Base-by-base conservation (phyloP, 1,140 invertebrate species). In the Drosophila setifemur region DNA sequence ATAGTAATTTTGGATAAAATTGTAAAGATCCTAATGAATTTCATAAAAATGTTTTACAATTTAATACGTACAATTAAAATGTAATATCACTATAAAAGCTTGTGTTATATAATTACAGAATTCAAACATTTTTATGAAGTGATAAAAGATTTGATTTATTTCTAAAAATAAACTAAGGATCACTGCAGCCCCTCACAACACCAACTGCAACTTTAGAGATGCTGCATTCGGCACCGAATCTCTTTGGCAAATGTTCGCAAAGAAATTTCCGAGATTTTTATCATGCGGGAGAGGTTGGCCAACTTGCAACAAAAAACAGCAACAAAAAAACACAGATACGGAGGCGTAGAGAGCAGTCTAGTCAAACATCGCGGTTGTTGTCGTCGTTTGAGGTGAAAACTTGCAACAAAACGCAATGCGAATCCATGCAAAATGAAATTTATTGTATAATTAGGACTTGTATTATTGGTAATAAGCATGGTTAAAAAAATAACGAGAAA, bases 361-460 rank as follows among this genome's bases (percentile, higher is more conserved):
- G 63, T 64, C 64, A 74, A 74, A 74, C 48, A 72, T 72, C 42
- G 40, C 47, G 48, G 58, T 70, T 53, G 81, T 70, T 48, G 50
- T 57, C 48, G 53, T 61, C 53, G 57, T 58, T 43, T 19, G 19
- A 74, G 74, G 79, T 86, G 81, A 86, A 86, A 86, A 86, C 72
- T 66, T 23, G 21, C 21, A 23, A 23, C 52, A 78, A 67, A 74
- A 43, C 52, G 85, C 71, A 74, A 43, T 43, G 75, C 66, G 31
- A 70, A 14, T 70, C 71, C 81, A 86, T 86, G 82, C 82, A 86
- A 86, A 86, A 86, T 83, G 85, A 78, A 88, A 88, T 88, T 88
- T 88, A 88, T 88, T 88, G 85, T 88, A 85, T 88, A 88, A 88
- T 88, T 88, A 88, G 85, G 85, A 88, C 88, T 88, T 88, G 85